Conservation (phyloP, 2,888 invertebrate genomes). For the Axea sp. region DNA sequence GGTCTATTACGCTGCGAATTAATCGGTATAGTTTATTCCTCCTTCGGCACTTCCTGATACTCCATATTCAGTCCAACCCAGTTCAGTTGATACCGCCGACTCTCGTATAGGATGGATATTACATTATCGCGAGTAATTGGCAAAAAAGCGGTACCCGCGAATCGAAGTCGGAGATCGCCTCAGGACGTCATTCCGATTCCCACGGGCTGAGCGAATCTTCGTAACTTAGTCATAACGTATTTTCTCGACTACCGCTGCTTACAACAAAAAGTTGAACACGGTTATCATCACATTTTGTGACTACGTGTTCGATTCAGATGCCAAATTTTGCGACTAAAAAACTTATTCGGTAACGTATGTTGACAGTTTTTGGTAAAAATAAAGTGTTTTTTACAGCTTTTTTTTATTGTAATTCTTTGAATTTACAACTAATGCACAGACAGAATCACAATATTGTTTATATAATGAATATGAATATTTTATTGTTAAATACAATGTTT, state of each 20-base stretch:
- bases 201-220: slow-evolving; percentile 61
- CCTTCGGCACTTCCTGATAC: slow-evolving; percentile 59
- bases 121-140: slow-evolving; percentile 64
- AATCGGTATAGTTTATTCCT: slow-evolving; percentile 48
- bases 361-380: no score
- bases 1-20: slow-evolving; percentile 31
- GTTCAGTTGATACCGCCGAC: slow-evolving; percentile 48
- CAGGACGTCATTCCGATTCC: slow-evolving; percentile 66
- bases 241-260: slow-evolving; percentile 50
- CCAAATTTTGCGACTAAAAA: slow-evolving; percentile 25
- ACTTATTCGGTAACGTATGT: no score
- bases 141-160: slow-evolving; percentile 63
- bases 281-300: slow-evolving; percentile 18
- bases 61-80: slow-evolving; percentile 57
- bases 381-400: no score
- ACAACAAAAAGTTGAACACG: slow-evolving; percentile 37
- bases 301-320: slow-evolving; percentile 18
- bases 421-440: no score
- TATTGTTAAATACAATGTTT: no score
- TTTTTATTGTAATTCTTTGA: no score
- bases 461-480: no score
- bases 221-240: slow-evolving; percentile 59
- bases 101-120: slow-evolving; percentile 59
- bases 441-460: no score
- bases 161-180: slow-evolving; percentile 66